A percentile compares a stretch with the other conserved stretches of the same genome.
Conservation (phyloP, 2,113 vertebrate species). For the Phrynosoma blainvillii region DNA sequence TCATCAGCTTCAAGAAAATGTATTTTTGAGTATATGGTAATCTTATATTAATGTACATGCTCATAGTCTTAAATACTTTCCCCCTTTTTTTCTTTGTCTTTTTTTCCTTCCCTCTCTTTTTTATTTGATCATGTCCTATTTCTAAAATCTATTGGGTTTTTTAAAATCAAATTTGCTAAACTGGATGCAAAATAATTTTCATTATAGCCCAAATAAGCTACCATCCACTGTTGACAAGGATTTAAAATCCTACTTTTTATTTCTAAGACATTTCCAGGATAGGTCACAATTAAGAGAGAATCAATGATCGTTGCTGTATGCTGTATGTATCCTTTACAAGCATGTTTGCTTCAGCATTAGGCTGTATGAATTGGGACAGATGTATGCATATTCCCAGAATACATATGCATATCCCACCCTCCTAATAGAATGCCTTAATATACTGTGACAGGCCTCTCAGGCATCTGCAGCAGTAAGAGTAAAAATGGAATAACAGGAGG, state of each 20-base stretch:
- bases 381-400: background rate
- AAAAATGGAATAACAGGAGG: background rate
- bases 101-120: too few relatives aligned
- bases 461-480: background rate
- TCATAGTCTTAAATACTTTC: too few relatives aligned
- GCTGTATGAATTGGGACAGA: background rate
- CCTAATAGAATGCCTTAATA: background rate
- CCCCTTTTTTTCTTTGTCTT: too few relatives aligned
- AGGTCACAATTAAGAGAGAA: background rate
- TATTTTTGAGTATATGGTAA: too few relatives aligned
- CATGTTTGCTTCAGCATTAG: background rate
- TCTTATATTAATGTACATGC: too few relatives aligned
- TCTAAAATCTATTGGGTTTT: too few relatives aligned
- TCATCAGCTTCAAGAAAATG: too few relatives aligned
- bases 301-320: background rate
- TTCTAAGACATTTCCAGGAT: background rate
- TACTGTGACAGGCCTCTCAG: background rate
- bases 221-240: background rate
- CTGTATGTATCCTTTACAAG: background rate
- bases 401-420: background rate
- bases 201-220: background rate
- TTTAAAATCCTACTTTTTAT: background rate
- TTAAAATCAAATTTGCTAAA: background rate
- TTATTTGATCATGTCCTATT: too few relatives aligned
- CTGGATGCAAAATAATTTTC: background rate